Evolutionary conservation across 2,113 vertebrate species (phyloP).

Genomic region (Pithys albifrons): DNA sequence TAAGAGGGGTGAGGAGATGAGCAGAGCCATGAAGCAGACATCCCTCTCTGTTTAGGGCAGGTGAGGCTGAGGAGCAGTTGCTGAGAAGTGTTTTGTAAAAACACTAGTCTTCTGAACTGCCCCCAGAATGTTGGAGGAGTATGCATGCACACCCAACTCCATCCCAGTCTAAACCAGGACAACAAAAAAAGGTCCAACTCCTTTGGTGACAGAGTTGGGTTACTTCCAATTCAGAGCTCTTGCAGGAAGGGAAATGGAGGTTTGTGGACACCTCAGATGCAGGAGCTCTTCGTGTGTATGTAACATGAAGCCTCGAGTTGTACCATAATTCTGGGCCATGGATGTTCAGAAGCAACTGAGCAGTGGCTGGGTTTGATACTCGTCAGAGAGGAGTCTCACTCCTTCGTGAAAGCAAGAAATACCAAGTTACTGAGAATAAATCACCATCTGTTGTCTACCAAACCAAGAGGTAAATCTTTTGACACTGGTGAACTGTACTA

Average conservation of each 20-base stretch:
- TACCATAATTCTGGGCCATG: background rate
- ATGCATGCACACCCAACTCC: background rate
- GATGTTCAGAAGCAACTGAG: background rate
- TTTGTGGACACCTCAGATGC: background rate
- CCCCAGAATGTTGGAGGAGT: accelerated
- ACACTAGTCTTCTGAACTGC: background rate
- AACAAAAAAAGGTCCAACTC: background rate
- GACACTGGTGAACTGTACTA: background rate
- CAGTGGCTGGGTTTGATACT: background rate
- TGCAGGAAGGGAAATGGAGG: background rate
- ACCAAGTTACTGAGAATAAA: background rate
- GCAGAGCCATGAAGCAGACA: background rate
- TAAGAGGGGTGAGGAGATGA: background rate
- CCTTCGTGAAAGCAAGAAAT: background rate
- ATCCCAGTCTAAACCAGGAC: background rate
- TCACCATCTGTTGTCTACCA: background rate
- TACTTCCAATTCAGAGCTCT: background rate
- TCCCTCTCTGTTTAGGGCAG: background rate
- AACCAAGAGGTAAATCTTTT: background rate
- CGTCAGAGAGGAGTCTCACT: background rate
- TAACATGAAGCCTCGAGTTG: background rate
- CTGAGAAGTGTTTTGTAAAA: background rate
- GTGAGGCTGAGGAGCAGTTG: background rate
- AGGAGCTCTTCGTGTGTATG: background rate
- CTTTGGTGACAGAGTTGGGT: background rate